Evolutionary conservation across 1,140 invertebrate species (phyloP).

Genomic region (Cyphomyrmex costatus): DNA sequence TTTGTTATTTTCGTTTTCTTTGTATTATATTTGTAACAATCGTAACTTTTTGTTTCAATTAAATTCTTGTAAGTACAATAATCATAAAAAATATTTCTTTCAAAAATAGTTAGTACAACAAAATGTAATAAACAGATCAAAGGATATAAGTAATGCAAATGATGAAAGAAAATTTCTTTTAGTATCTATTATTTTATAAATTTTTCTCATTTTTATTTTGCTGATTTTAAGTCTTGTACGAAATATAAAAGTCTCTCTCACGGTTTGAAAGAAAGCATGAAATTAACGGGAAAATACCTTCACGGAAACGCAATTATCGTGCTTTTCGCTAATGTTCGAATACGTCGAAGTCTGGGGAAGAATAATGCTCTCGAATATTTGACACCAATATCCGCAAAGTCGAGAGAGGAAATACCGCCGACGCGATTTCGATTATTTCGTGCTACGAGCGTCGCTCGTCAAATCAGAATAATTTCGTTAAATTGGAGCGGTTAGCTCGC

Average conservation of each 20-base stretch:
- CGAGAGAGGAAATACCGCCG: slow-evolving; percentile 7
- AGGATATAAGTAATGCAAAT: background rate
- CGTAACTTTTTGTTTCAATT: background rate
- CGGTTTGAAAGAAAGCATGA: background rate
- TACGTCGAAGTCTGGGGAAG: slow-evolving; percentile 15
- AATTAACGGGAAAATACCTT: slow-evolving; percentile 19
- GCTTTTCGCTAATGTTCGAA: slow-evolving; percentile 1
- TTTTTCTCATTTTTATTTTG: background rate
- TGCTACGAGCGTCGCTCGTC: background rate
- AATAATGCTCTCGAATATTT: slow-evolving; percentile 18
- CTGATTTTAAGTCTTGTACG: background rate
- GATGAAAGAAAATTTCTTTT: background rate
- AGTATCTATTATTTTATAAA: slow-evolving; percentile 10
- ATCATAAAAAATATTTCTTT: background rate
- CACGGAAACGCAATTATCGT: background rate
- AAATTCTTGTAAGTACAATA: background rate
- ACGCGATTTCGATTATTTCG: slow-evolving; percentile 43
- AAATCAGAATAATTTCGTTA: slow-evolving; percentile 60
- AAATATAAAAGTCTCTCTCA: background rate
- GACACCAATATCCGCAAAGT: slow-evolving; percentile 22
- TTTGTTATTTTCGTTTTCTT: background rate
- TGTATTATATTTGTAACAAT: slow-evolving; percentile 10
- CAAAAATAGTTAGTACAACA: background rate
- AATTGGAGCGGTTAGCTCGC: slow-evolving; percentile 50
- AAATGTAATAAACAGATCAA: background rate